Evolutionary conservation across 2,113 vertebrate genomes (phyloP), one percentile per base, ranked within the genome.

Genomic region (Triplophysa tibetana): DNA sequence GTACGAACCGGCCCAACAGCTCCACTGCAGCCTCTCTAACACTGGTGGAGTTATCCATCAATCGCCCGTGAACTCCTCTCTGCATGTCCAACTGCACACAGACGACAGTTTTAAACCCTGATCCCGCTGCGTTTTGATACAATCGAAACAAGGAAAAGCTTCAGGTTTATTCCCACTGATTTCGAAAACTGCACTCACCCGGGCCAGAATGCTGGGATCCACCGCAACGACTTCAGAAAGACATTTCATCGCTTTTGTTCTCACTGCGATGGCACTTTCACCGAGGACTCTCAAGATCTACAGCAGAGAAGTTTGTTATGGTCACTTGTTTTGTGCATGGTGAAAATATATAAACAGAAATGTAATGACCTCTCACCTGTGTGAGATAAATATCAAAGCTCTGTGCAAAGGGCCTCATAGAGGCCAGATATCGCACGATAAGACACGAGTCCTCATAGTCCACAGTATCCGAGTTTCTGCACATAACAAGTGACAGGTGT

Each of bases 341-440:
- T 52, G 50, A 52, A 16, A 16, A 16, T 52, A 52, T 17, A 16
- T 52, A 0, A 6, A 17, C 1, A 23, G 19, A 43, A n/a, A 41
- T 24, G 8, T 17, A 10, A 41, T 60, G 41, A 63, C 16, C 17
- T 61, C 85, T 92, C 92, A 98, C 97, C 96, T 99, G 97, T 89
- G 97, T 98, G 93, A 99, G 96, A 96, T 99, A 99, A 97, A 99
- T 98, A 96, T 99, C 97, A 91, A 99, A 99, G 93, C 96, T 99
- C 94, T 99, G 98, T 91, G 96, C 95, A 91, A 99, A 99, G 62
- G 97, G 98, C 96, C 98, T 99, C 98, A 99, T 99, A 89, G 98
- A 99, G 97, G 98, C 98, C 95, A 99, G 96, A 93, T 99, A 99
- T 90, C 97, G 96, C 93, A 99, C 98, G 79, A 99, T 96, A 91